Conservation (phyloP, 2,797 vertebrate species). For the Zenarchopterus dispar region DNA sequence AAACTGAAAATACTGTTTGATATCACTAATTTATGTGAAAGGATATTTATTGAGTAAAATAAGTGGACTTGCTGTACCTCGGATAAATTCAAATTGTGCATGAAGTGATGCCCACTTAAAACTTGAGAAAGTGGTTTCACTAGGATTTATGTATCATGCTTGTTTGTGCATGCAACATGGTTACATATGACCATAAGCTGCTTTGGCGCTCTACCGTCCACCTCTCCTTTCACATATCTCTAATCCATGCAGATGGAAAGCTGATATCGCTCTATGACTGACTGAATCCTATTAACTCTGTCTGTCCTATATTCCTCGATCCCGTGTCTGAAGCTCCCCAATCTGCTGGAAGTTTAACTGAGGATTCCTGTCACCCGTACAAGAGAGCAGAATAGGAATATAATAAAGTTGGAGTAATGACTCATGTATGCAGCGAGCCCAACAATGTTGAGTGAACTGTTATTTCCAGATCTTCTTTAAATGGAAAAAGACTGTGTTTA, state of each 20-base stretch:
- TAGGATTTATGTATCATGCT: slow-evolving; percentile 35
- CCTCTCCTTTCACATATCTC: slow-evolving; percentile 64
- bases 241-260: slow-evolving; percentile 80
- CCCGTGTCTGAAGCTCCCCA: slow-evolving; percentile 24
- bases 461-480: slow-evolving; percentile 22
- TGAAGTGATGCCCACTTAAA: slow-evolving; percentile 20
- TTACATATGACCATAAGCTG: slow-evolving; percentile 68
- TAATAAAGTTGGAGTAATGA: slow-evolving; percentile 53
- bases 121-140: slow-evolving; percentile 25
- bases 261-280: slow-evolving; percentile 72
- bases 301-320: slow-evolving; percentile 74
- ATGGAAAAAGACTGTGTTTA: slow-evolving; percentile 1
- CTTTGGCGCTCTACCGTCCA: slow-evolving; percentile 75
- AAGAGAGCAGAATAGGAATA: slow-evolving; percentile 31
- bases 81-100: slow-evolving; percentile 7
- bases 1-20: slow-evolving; percentile 20
- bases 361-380: slow-evolving; percentile 5
- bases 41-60: slow-evolving; percentile 13
- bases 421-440: slow-evolving; percentile 14
- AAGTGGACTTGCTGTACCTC: slow-evolving; percentile 12
- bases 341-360: slow-evolving; percentile 37
- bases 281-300: slow-evolving; percentile 76
- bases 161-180: slow-evolving; percentile 40
- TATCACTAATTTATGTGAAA: slow-evolving; percentile 37
- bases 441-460: slow-evolving; percentile 12